These are phyloP conservation scores for Calypte anna DNA, from an alignment of 2,113 vertebrate species.

Conservation along the genomic window DNA sequence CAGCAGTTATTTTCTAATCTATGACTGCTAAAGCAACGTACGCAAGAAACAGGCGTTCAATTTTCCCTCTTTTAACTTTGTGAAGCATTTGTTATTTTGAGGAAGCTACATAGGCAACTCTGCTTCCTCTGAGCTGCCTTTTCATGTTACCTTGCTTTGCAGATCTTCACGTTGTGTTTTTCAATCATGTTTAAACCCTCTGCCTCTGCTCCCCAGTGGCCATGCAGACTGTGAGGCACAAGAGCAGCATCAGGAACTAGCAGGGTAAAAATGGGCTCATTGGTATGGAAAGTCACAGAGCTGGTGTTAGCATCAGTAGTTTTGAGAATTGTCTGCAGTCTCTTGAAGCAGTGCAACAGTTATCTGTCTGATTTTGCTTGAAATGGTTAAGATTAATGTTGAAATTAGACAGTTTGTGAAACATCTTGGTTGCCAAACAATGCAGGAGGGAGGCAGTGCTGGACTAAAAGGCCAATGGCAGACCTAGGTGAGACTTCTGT, in stretches of 20 bases:
- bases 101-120: background rate
- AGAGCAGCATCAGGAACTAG: background rate
- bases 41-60: background rate
- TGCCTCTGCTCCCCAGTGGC: background rate
- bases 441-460: background rate
- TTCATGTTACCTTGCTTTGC: background rate
- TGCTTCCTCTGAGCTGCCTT: constrained; percentile 5
- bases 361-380: background rate
- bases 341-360: background rate
- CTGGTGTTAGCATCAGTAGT: background rate
- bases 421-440: background rate
- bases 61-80: constrained; percentile 23
- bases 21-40: background rate
- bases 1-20: background rate
- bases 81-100: background rate
- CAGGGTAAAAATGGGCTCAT: background rate
- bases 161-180: background rate
- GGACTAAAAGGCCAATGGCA: background rate
- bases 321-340: background rate
- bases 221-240: background rate
- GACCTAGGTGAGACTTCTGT: background rate
- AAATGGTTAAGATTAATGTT: background rate
- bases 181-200: background rate
- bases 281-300: background rate
- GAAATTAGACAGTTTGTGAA: background rate